Conservation (phyloP, 2,888 invertebrate genomes). For the Platynereis dumerilii region DNA sequence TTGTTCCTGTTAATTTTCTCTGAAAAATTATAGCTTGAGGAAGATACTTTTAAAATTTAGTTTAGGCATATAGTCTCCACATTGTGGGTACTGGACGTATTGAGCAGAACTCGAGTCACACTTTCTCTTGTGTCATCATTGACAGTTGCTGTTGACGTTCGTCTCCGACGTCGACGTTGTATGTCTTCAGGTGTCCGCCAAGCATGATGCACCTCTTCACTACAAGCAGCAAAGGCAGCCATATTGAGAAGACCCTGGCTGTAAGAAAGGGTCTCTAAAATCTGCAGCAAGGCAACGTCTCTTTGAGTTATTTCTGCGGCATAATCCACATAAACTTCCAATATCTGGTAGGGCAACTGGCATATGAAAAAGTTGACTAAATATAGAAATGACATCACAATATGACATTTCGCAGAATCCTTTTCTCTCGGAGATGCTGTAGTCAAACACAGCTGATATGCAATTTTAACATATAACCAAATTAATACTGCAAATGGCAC, state of each 20-base stretch:
- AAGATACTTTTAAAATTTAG: too few relatives aligned
- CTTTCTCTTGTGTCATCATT: too few relatives aligned
- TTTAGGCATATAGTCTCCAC: too few relatives aligned
- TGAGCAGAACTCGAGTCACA: too few relatives aligned
- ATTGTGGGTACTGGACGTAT: too few relatives aligned
- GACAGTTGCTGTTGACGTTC: too few relatives aligned
- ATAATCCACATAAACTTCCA: slow-evolving; percentile 5
- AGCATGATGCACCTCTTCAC: slow-evolving; percentile 13
- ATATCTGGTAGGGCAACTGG: slow-evolving; percentile 31
- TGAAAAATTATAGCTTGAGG: too few relatives aligned
- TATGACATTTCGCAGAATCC: background rate
- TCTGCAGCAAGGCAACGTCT: background rate
- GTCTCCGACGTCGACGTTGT: too few relatives aligned
- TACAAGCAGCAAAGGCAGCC: slow-evolving; percentile 21
- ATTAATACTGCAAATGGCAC: slow-evolving; percentile 18
- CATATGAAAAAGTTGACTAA: slow-evolving; percentile 21
- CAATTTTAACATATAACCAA: slow-evolving; percentile 12
- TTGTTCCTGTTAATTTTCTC: too few relatives aligned
- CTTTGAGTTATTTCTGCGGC: background rate
- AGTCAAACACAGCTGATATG: slow-evolving; percentile 1
- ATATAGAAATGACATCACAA: slow-evolving; percentile 21
- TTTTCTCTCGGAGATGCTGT: background rate
- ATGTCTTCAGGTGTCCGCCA: background rate
- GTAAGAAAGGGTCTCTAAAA: slow-evolving; percentile 25
- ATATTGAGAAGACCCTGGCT: slow-evolving; percentile 25